Evolutionary conservation across 2,888 invertebrate genomes (phyloP), one percentile per base, ranked within the genome.

Genomic region (Blastobasis adustella): DNA sequence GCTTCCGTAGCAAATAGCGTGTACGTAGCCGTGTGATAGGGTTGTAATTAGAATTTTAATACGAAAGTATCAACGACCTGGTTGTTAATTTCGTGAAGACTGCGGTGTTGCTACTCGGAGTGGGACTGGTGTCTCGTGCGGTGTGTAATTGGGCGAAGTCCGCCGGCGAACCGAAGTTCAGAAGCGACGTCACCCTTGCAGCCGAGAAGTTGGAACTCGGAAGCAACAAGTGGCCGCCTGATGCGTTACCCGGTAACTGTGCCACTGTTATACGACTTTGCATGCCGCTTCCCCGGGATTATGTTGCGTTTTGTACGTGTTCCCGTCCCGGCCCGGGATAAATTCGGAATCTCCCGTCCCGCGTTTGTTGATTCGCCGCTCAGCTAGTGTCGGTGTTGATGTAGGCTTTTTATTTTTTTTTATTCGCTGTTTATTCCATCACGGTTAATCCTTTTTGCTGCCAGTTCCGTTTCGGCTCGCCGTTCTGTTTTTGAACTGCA

Each of bases 221-320:
- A 62, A 68, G 83, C 87, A 87, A 87, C 87, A 87, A 84, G 87
- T 87, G 85, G 78, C 69, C 77, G 79, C 54, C 83, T 71, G 82
- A 87, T 88, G 87, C 78, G 69, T 78, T 77, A 69, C 76, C 77
- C 78, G 87, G 87, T 88, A 87, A 87, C 77, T 81, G 82, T 82
- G 79, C 73, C 73, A 79, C 71, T 82, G 79, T 80, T 81, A 73
- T 73, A 79, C 77, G 72, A 74, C 71, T 84, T 84, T 86, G 87
- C 87, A 87, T 86, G 85, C 81, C 74, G 76, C 76, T 77, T 71
- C 66, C 62, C 69, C 73, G 67, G 79, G 81, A 82, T 82, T 82
- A 82, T 68, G 70, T 69, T 69, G 69, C 72, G 63, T 71, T 67
- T 61, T 61, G 67, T 67, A 66, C 67, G 69, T 70, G 69, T 61